Conservation (phyloP, 1,140 invertebrate species). For the Drosophila novamexicana region DNA sequence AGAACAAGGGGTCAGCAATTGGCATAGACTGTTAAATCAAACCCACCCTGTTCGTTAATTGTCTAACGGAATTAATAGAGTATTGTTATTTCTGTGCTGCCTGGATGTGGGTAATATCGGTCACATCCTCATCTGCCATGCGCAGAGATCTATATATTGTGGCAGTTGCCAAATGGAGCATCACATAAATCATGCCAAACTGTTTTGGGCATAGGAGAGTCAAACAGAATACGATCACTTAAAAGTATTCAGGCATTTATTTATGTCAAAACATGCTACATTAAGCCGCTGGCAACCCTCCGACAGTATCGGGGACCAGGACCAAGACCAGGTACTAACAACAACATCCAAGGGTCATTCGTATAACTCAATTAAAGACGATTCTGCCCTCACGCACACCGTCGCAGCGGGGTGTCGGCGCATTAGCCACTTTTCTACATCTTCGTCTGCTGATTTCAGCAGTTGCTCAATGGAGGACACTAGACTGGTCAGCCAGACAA, state of each 20-base stretch:
- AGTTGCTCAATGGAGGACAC: slow-evolving; percentile 54
- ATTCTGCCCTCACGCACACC: slow-evolving; percentile 67
- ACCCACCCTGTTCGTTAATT: slow-evolving; percentile 23
- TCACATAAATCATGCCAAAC: slow-evolving; percentile 76
- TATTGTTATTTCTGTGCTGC: slow-evolving; percentile 33
- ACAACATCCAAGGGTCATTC: slow-evolving; percentile 58
- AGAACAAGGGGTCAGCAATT: slow-evolving; percentile 1
- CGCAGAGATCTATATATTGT: slow-evolving; percentile 30
- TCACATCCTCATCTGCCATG: slow-evolving; percentile 28
- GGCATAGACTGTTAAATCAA: slow-evolving; percentile 10
- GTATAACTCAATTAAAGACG: slow-evolving; percentile 81
- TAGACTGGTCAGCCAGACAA: slow-evolving; percentile 3
- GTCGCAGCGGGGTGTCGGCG: slow-evolving; percentile 69
- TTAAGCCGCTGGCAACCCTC: slow-evolving; percentile 59
- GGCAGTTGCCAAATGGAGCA: slow-evolving; percentile 57
- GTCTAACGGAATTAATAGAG: slow-evolving; percentile 34
- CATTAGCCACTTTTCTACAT: slow-evolving; percentile 70
- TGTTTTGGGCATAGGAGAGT: slow-evolving; percentile 67
- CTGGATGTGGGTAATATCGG: slow-evolving; percentile 44
- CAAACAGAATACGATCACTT: slow-evolving; percentile 77
- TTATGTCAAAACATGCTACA: slow-evolving; percentile 79
- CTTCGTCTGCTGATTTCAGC: slow-evolving; percentile 35
- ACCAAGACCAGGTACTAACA: slow-evolving; percentile 15
- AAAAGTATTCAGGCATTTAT: slow-evolving; percentile 81
- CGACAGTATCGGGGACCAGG: not conserved